Evolutionary conservation across 37 sponge, comb jelly and placozoan genomes (phyloP).

Genomic region (Amphimedon queenslandica): DNA sequence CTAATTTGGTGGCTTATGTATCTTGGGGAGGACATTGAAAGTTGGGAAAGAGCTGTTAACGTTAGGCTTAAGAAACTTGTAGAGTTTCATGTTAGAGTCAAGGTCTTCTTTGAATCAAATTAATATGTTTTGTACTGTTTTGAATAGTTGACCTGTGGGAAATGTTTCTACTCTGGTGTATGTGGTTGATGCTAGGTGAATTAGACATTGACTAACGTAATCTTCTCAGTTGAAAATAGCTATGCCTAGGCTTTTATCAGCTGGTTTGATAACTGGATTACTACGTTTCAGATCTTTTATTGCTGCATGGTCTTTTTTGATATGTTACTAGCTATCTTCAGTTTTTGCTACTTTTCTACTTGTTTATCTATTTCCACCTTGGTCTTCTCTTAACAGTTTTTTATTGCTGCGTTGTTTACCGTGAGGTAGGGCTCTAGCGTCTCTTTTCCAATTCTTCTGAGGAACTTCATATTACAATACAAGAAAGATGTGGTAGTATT

Average conservation of each 20-base stretch:
- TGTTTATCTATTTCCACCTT: background rate
- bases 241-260: conserved; percentile 16
- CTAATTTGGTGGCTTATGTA: background rate
- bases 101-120: background rate
- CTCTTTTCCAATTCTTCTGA: background rate
- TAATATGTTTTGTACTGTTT: background rate
- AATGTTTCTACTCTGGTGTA: background rate
- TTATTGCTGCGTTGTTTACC: background rate
- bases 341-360: background rate
- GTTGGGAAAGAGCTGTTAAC: conserved; percentile 2
- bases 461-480: background rate
- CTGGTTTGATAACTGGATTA: conserved; percentile 4
- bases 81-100: background rate
- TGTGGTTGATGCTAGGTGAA: background rate
- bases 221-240: conserved; percentile 3
- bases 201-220: conserved; percentile 2
- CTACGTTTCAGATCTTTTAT: background rate
- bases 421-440: background rate
- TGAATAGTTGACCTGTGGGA: background rate
- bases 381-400: background rate
- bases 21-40: conserved; percentile 9
- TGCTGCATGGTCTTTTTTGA: background rate
- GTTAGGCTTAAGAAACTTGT: background rate
- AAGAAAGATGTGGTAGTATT: background rate
- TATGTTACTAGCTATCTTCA: background rate